A percentile compares a stretch with the other conserved stretches of the same genome.
These are phyloP conservation scores for Tyrannus savana DNA, from an alignment of 2,113 vertebrate species.

Conservation along the genomic window DNA sequence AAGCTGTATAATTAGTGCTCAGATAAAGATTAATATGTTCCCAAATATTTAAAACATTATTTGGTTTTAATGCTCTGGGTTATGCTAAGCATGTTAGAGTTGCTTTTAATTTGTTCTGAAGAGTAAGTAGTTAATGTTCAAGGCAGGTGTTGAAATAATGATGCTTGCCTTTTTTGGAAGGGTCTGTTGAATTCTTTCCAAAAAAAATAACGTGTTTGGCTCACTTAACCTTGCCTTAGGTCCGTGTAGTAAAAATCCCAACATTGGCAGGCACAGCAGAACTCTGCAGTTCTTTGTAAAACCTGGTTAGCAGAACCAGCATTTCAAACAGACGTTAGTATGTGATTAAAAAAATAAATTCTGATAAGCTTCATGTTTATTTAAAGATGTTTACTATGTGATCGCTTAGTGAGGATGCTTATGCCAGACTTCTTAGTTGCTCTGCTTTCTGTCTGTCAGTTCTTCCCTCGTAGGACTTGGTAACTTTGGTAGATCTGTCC, in stretches of 20 bases:
- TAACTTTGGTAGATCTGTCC: not conserved
- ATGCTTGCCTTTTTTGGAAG: slow-evolving; percentile 75
- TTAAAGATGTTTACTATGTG: not conserved
- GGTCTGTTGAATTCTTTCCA: slow-evolving; percentile 75
- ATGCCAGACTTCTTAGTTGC: not conserved
- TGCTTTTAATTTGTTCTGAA: slow-evolving; percentile 33
- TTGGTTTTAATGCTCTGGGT: not conserved
- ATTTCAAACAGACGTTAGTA: slow-evolving; percentile 19
- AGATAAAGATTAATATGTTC: not conserved
- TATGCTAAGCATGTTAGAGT: not conserved
- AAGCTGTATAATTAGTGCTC: not conserved
- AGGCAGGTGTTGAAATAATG: slow-evolving; percentile 79
- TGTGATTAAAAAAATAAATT: not conserved
- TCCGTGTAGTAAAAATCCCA: slow-evolving; percentile 78
- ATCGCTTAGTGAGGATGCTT: not conserved
- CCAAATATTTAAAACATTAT: not conserved
- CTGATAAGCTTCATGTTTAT: not conserved
- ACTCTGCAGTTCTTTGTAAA: slow-evolving; percentile 54
- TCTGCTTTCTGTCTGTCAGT: not conserved
- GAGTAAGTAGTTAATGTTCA: slow-evolving; percentile 71
- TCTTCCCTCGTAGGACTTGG: not conserved
- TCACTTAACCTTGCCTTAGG: slow-evolving; percentile 66
- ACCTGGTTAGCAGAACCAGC: slow-evolving; percentile 50
- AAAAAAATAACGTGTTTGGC: slow-evolving; percentile 80
- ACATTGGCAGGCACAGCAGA: slow-evolving; percentile 70